Base-by-base conservation (phyloP, 2,113 vertebrate species). In the Balaeniceps rex region DNA sequence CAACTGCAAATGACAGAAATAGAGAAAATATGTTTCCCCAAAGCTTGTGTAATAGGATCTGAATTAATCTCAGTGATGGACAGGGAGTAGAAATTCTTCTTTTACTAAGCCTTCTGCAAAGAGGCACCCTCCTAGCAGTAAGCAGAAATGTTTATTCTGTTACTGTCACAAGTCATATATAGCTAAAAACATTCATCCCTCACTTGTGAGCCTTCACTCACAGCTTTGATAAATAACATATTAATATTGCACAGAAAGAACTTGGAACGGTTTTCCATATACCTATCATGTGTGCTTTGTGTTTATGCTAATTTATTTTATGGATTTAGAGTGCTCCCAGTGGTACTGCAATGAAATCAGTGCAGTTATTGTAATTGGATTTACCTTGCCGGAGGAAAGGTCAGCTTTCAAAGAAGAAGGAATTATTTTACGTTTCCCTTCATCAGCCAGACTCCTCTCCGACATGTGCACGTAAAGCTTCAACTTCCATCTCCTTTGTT, bases 301-400 rank as follows among this genome's bases (percentile, higher is more conserved):
- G 64, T 81, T 93, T 87, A 93, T 92, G 93, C 70, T 96, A 94
- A 90, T 96, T 80, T 87, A 34, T 92, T 95, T 92, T 76, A 89
- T 69, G 91, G 77, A 72, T 91, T 79, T 87, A 82, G 81, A 97
- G 69, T 92, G 83, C 88, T 97, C 88, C 81, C 81, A 61, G 91
- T 85, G 91, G 87, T 49, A 54, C 58, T 58, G 74, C 88, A 79
- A 87, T 94, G 83, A 95, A 97, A 97, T 94, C 66, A 76, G 58
- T 42, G 77, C 57, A 71, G 64, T 92, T 92, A 28, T 3, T 66
- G 36, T 89, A 87, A 96, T 89, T 91, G 36, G 31, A 82, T 91
- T 92, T 88, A 95, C 94, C 80, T 92, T 93, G 90, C 72, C 29
- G 0, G 88, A 93, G 81, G 89, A 92, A 95, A 95, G 94, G 95